Evolutionary conservation across 35 echinoderm and acorn worm species (phyloP).

Genomic region (Hemicentrotus pulcherrimus): DNA sequence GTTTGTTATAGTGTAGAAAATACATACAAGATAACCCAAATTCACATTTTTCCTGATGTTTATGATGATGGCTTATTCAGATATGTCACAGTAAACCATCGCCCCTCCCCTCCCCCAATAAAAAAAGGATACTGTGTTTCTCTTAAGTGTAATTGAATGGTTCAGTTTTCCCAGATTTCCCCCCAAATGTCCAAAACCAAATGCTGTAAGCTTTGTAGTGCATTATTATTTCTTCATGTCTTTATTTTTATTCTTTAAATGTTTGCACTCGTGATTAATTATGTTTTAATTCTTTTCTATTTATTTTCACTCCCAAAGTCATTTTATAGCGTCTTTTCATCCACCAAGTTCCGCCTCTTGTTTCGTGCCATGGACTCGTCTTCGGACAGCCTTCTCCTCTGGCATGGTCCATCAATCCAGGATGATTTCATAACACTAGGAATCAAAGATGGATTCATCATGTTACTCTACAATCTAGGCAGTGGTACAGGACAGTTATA

Average conservation of each 20-base stretch:
- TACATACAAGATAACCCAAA: too few species aligned
- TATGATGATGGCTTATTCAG: too few species aligned
- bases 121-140: too few species aligned
- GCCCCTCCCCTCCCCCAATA: too few species aligned
- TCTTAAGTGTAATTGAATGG: too few species aligned
- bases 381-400: constrained; percentile 68
- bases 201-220: neutral
- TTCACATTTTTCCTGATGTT: too few species aligned
- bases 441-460: constrained; percentile 56
- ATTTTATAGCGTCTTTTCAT: constrained; percentile 68
- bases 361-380: constrained; percentile 61
- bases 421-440: constrained; percentile 80
- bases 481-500: constrained; percentile 54
- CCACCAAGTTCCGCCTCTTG: constrained; percentile 72
- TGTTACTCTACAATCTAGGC: constrained; percentile 76
- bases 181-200: too few species aligned
- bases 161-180: too few species aligned
- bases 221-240: neutral
- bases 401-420: constrained; percentile 70
- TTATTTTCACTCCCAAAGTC: neutral
- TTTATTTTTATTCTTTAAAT: neutral
- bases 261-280: neutral
- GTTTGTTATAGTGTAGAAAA: neutral
- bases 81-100: too few species aligned
- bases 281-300: constrained; percentile 5